Evolutionary conservation across 2,888 invertebrate genomes (phyloP), one percentile per base, ranked within the genome.

Genomic region (Brenthis ino): DNA sequence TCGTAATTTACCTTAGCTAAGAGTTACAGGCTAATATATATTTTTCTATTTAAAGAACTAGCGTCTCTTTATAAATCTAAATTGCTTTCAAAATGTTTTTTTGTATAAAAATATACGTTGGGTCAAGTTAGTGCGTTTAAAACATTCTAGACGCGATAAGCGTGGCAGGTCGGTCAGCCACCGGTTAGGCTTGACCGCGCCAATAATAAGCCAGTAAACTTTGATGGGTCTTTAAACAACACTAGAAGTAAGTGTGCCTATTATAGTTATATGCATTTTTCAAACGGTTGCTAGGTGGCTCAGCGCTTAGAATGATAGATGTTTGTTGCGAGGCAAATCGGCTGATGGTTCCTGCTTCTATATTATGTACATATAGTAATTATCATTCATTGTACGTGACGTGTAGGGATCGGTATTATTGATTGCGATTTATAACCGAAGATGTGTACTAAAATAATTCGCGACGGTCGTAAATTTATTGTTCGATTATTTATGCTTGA

Each of bases 181-280:
- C 70, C 72, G 74, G 83, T 80, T 78, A 82, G 71, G 81, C 80
- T 77, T 77, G 76, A 79, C 75, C 75, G 78, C 75, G 74, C 75
- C 76, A 75, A 79, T 83, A 83, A 82, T 82, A 77, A 82, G 80
- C 77, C 74, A 65, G 79, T 82, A 79, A 80, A 79, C 77, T 82
- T 82, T 79, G 79, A 82, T 79, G 81, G 79, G 73, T 70, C 72
- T 71, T 79, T 64, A 77, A 70, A 73, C 72, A 67, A 67, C 69
- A 57, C 73, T 72, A 61, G 28, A 69, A 64, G 64, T 70, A 70
- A 70, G 74, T 48, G 8, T 71, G 72, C 74, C 72, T 72, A 58
- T 58, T 63, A 63, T 66, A 28, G 3, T 47, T 60, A 58, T 54
- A 60, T 58, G 54, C 57, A 57, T 60, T 70, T 67, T 57, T 69